Evolutionary conservation across 1,140 invertebrate species (phyloP).

Genomic region (honey bee (Apis mellifera)): DNA sequence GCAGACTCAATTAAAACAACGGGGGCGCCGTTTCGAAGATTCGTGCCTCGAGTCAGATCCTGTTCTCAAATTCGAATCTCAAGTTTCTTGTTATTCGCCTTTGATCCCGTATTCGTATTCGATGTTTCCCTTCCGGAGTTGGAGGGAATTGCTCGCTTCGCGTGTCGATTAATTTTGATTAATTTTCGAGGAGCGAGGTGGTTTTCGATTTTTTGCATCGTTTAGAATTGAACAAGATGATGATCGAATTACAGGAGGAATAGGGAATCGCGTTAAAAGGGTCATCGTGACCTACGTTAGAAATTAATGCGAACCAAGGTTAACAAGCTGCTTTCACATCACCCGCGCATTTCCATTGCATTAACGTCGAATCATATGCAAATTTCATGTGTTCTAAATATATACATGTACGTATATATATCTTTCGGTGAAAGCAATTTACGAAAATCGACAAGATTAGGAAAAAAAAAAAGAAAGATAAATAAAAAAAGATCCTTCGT

Average conservation of each 20-base stretch:
- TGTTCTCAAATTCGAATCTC: no score
- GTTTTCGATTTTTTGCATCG: background rate
- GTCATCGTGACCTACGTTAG: background rate
- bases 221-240: no score
- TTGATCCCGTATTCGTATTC: no score
- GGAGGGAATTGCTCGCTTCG: background rate
- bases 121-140: background rate
- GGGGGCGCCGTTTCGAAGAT: no score
- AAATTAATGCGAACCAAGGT: background rate
- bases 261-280: background rate
- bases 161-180: background rate
- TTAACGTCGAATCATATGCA: conserved; percentile 15
- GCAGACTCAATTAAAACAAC: no score
- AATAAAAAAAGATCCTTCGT: no score
- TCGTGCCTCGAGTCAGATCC: no score
- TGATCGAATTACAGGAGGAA: background rate
- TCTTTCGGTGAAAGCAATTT: background rate
- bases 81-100: no score
- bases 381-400: conserved; percentile 9
- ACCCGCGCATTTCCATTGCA: background rate
- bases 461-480: no score
- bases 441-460: background rate
- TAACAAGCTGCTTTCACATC: background rate
- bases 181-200: background rate
- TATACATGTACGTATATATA: background rate